Evolutionary conservation across 2,113 vertebrate species (phyloP).

Genomic region (Amphiprion percula): DNA sequence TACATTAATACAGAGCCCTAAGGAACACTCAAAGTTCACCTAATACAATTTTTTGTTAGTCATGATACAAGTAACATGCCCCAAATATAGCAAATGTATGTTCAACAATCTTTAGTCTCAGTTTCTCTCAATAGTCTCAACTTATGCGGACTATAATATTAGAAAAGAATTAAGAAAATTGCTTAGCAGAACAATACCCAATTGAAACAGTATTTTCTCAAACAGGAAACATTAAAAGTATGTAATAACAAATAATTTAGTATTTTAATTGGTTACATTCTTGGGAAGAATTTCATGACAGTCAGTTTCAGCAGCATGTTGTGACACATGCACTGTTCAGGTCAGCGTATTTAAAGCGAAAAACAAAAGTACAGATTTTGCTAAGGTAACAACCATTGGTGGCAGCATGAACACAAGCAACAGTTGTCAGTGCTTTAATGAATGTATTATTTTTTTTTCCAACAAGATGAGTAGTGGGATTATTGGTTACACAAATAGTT

Average conservation of each 20-base stretch:
- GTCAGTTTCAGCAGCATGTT: not conserved
- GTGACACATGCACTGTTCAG: not conserved
- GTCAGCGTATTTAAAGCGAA: not conserved
- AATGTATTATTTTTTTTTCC: not conserved
- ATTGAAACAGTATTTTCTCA: too few species aligned
- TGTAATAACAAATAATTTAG: too few species aligned
- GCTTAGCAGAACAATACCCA: too few species aligned
- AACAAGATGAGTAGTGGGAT: not conserved
- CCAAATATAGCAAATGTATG: not conserved
- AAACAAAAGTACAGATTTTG: not conserved
- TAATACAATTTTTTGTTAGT: constrained; percentile 11
- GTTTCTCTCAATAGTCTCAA: not conserved
- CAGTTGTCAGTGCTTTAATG: not conserved
- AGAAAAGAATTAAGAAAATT: not conserved
- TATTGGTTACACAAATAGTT: constrained; percentile 9
- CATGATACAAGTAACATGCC: not conserved
- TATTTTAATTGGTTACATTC: not conserved
- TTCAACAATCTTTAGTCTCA: not conserved
- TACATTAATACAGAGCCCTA: constrained; percentile 49
- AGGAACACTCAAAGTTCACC: constrained; percentile 27
- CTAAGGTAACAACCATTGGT: not conserved
- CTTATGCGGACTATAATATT: not conserved
- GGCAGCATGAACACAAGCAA: constrained; percentile 1
- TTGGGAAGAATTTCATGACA: not conserved
- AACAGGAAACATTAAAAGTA: too few species aligned